phyloP scores from a whole-genome alignment of 2,797 vertebrate genomes.

The Graptemys geographica region DNA sequence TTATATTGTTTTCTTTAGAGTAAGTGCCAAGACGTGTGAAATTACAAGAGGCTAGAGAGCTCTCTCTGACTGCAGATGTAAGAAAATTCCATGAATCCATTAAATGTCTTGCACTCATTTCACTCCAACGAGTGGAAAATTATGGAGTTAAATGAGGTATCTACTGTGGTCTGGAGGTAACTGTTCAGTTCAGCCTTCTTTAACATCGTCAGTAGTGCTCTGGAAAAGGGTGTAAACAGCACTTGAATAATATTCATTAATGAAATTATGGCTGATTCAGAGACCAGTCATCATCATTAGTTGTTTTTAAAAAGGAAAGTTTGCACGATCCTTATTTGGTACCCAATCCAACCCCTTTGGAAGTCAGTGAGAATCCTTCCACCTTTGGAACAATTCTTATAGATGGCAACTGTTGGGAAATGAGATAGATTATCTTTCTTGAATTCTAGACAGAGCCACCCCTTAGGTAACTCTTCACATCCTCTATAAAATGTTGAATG shows the following conservation, averaged over 20 bases:
- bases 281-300: not conserved
- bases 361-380: not conserved
- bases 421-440: not conserved
- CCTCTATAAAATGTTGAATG: not conserved
- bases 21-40: not conserved
- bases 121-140: not conserved
- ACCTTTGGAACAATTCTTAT: not conserved
- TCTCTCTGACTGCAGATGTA: not conserved
- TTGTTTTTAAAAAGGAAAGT: not conserved
- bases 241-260: not conserved
- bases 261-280: not conserved
- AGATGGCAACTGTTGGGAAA: not conserved
- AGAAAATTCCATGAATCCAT: not conserved
- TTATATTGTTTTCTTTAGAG: not conserved
- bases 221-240: not conserved
- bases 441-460: not conserved
- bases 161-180: not conserved
- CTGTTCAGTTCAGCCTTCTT: not conserved
- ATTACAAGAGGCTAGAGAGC: not conserved
- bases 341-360: not conserved
- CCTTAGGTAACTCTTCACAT: not conserved
- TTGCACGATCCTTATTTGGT: not conserved
- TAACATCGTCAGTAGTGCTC: not conserved
- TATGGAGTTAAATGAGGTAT: not conserved
- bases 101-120: not conserved